These are phyloP conservation scores for Lethenteron reissneri DNA, from an alignment of 2,113 vertebrate species.

Conservation along the genomic window DNA sequence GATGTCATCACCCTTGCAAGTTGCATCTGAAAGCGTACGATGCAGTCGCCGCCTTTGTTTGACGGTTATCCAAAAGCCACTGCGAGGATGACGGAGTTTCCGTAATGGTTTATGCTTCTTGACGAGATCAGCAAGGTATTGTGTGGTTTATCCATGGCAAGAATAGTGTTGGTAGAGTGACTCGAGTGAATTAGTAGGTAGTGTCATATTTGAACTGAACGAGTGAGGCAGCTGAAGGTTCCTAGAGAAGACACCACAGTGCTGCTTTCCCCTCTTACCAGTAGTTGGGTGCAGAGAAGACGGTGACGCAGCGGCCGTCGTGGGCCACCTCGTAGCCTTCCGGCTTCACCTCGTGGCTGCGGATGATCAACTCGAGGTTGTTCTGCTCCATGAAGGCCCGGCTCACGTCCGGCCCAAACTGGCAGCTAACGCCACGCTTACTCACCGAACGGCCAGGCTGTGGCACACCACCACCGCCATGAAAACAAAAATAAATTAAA, in stretches of 20 bases:
- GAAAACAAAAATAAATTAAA: background rate
- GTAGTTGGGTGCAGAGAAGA: conserved; percentile 92
- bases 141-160: background rate
- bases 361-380: conserved; percentile 56
- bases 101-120: too few species aligned
- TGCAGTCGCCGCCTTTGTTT: too few species aligned
- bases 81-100: too few species aligned
- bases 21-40: background rate
- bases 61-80: too few species aligned
- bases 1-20: too few species aligned
- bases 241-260: background rate
- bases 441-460: conserved; percentile 58
- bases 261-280: conserved; percentile 27
- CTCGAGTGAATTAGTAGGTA: background rate
- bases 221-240: background rate
- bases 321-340: conserved; percentile 86
- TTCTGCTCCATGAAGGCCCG: conserved; percentile 62
- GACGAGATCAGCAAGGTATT: background rate
- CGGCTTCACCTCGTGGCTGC: conserved; percentile 73
- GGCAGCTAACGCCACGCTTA: conserved; percentile 73
- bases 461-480: background rate
- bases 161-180: background rate
- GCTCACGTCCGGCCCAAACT: conserved; percentile 72
- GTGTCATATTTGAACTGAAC: background rate
- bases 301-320: conserved; percentile 66